A percentile compares a stretch with the other conserved stretches of the same genome.
Conservation (phyloP, 2,113 vertebrate species). For the Otus sunia region DNA sequence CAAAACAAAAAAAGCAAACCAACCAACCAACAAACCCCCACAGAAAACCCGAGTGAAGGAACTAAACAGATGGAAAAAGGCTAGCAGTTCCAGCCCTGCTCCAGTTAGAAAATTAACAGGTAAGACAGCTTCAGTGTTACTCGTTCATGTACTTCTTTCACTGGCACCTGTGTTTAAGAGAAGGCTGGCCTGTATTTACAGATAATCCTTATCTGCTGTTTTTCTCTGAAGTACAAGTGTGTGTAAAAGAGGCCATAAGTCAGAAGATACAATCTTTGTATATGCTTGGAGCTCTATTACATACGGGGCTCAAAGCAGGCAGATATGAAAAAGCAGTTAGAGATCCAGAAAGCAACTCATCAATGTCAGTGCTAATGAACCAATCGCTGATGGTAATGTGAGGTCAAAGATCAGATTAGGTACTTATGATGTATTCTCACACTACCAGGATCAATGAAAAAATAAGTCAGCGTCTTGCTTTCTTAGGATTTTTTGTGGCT, state of each 20-base stretch:
- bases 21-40: too few relatives aligned
- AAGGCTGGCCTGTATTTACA: not conserved
- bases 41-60: not conserved
- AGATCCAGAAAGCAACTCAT: not conserved
- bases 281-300: not conserved
- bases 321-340: not conserved
- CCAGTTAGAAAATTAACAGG: not conserved
- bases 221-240: not conserved
- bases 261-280: not conserved
- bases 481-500: not conserved
- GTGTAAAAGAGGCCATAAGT: not conserved
- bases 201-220: not conserved
- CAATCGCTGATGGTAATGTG: not conserved
- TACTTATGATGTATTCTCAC: not conserved
- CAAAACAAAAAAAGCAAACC: not conserved
- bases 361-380: not conserved
- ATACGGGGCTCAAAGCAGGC: not conserved
- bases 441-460: not conserved
- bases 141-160: not conserved
- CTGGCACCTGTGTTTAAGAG: not conserved
- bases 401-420: not conserved
- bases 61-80: not conserved
- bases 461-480: not conserved
- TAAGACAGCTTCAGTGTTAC: not conserved
- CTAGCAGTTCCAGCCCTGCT: not conserved